Evolutionary conservation across 2,797 vertebrate genomes (phyloP).

Genomic region (Lacerta agilis): DNA sequence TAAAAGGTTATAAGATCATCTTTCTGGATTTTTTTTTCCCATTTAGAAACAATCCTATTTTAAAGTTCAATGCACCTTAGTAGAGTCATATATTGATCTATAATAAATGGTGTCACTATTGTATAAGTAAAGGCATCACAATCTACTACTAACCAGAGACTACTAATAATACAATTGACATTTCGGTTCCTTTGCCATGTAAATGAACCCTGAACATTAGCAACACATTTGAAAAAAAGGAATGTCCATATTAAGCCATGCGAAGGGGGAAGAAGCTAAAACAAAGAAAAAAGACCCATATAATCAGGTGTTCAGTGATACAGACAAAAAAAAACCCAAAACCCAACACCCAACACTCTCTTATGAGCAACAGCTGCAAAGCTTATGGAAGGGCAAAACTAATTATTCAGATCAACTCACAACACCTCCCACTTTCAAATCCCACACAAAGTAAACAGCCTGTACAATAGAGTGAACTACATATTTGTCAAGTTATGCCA

Average conservation of each 20-base stretch:
- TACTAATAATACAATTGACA: conserved; percentile 62
- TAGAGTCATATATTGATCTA: conserved; percentile 61
- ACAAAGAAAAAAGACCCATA: not conserved
- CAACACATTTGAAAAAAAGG: not conserved
- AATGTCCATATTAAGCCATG: not conserved
- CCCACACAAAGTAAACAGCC: conserved; percentile 22
- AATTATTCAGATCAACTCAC: conserved; percentile 60
- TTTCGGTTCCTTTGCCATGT: conserved; percentile 62
- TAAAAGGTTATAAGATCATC: conserved; percentile 34
- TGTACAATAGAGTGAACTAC: not conserved
- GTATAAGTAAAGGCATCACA: conserved; percentile 61
- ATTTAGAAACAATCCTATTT: conserved; percentile 56
- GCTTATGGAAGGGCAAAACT: conserved; percentile 36
- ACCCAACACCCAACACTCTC: conserved; percentile 3
- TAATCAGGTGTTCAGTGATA: conserved; percentile 13
- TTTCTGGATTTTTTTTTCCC: conserved; percentile 46
- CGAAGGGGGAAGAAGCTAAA: not conserved
- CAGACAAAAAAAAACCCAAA: not conserved
- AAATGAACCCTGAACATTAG: conserved; percentile 12
- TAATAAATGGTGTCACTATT: conserved; percentile 70
- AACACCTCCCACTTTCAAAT: conserved; percentile 46
- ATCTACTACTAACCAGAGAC: not conserved
- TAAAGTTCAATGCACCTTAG: conserved; percentile 70
- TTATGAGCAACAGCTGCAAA: conserved; percentile 42
- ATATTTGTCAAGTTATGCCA: conserved; percentile 34